Conservation (phyloP, 64 coral and sea anemone species). For the Montipora cactus region DNA sequence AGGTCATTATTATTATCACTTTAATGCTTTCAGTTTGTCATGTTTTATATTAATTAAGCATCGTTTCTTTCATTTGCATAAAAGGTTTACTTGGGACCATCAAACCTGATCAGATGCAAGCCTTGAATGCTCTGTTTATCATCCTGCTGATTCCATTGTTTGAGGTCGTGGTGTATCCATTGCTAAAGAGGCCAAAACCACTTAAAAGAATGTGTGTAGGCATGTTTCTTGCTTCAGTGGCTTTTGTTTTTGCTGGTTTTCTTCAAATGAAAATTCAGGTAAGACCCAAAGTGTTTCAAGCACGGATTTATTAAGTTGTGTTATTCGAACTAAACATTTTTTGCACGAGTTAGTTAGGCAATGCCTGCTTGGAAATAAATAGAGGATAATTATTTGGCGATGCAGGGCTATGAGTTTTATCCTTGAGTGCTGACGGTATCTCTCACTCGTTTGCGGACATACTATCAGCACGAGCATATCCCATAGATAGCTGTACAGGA, state of each 20-base stretch:
- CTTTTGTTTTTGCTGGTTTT: slow-evolving; percentile 82
- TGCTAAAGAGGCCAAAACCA: slow-evolving; percentile 67
- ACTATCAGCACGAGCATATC: too few species aligned
- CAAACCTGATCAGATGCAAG: slow-evolving; percentile 94
- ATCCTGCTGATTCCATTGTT: slow-evolving; percentile 85
- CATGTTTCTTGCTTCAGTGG: slow-evolving; percentile 73
- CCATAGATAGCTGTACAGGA: too few species aligned
- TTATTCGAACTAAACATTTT: too few species aligned
- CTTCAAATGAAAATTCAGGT: slow-evolving; percentile 90
- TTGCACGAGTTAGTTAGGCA: too few species aligned
- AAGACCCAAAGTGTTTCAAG: not conserved
- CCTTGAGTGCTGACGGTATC: too few species aligned
- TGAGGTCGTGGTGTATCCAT: slow-evolving; percentile 74
- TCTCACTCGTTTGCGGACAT: too few species aligned
- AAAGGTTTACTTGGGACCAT: slow-evolving; percentile 82
- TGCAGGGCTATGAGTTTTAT: too few species aligned
- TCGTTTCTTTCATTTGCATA: not conserved
- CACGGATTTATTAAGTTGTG: not conserved
- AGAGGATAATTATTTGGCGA: too few species aligned
- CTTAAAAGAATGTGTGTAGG: slow-evolving; percentile 77
- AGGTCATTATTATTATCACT: too few species aligned
- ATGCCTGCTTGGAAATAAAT: too few species aligned
- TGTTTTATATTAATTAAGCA: not conserved
- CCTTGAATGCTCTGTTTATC: slow-evolving; percentile 75
- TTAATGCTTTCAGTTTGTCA: too few species aligned